Percentiles rank a stretch among this genome's conserved stretches.
Conservation (phyloP, 2,113 vertebrate genomes). For the Cyprinus carpio region DNA sequence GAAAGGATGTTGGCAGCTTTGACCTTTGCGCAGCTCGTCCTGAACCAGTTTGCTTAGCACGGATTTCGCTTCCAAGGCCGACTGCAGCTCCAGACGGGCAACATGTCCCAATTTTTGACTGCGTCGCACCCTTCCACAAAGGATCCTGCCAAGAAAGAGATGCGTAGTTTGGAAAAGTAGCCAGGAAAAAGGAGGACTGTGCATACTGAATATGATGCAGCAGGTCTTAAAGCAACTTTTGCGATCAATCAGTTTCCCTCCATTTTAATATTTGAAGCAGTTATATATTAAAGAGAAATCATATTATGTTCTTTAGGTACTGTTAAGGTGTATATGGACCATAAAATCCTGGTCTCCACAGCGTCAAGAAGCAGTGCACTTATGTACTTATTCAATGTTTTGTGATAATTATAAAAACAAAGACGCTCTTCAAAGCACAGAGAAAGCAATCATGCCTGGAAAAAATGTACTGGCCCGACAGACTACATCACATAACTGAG, state of each 20-base stretch:
- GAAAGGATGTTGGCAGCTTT: slow-evolving; percentile 86
- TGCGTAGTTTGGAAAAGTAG: background rate
- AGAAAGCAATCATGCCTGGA: slow-evolving; percentile 18
- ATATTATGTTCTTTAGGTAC: background rate
- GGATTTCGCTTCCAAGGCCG: slow-evolving; percentile 95
- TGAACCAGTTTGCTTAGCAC: slow-evolving; percentile 94
- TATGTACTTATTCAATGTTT: background rate
- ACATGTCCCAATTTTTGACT: slow-evolving; percentile 99
- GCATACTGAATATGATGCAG: background rate
- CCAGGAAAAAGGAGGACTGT: background rate
- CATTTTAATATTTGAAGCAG: background rate
- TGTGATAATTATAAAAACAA: background rate
- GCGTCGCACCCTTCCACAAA: slow-evolving; percentile 94
- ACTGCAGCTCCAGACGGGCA: slow-evolving; percentile 91
- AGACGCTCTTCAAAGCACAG: background rate
- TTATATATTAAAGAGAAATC: background rate
- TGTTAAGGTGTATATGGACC: background rate
- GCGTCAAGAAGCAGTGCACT: background rate
- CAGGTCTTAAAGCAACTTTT: background rate
- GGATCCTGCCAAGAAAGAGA: slow-evolving; percentile 82
- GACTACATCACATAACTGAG: background rate
- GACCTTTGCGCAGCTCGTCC: slow-evolving; percentile 88
- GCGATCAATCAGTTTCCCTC: background rate
- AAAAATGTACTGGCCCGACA: background rate
- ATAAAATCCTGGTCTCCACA: background rate